Percentiles rank a stretch among this genome's conserved stretches.
These are phyloP conservation scores for Drosophila pandora DNA, from an alignment of 1,140 invertebrate genomes.

Conservation along the genomic window DNA sequence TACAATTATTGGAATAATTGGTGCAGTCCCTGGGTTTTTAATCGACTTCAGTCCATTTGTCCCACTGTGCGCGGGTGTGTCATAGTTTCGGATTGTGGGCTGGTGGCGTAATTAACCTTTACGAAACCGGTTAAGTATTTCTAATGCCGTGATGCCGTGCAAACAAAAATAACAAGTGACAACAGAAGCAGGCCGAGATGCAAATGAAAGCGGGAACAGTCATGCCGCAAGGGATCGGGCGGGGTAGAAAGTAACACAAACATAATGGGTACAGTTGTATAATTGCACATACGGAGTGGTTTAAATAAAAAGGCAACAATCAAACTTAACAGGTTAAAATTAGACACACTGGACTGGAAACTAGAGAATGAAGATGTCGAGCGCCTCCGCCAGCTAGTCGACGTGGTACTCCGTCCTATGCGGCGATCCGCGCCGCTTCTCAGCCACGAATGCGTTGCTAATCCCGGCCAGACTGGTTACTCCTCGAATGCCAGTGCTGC, in stretches of 20 bases:
- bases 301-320: constrained; percentile 14
- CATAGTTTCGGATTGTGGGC: constrained; percentile 8
- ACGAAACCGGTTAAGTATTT: constrained; percentile 50
- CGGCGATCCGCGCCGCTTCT: constrained; percentile 66
- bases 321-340: constrained; percentile 41
- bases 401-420: constrained; percentile 71
- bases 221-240: neutral
- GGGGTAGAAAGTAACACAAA: neutral
- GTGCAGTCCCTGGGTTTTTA: neutral
- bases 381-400: constrained; percentile 65
- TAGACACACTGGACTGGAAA: constrained; percentile 10
- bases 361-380: constrained; percentile 64
- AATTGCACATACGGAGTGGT: constrained; percentile 11
- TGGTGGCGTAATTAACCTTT: constrained; percentile 39
- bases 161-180: constrained; percentile 42
- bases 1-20: too few relatives aligned
- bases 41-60: neutral
- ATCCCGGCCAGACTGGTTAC: constrained; percentile 77
- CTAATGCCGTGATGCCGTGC: constrained; percentile 22
- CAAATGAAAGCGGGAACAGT: constrained; percentile 24
- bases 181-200: constrained; percentile 10
- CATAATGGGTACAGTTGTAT: constrained; percentile 24
- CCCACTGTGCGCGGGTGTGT: constrained; percentile 35
- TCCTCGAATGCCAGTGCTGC: constrained; percentile 75
- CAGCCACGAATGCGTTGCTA: constrained; percentile 66